Base-by-base conservation (phyloP, 2,888 invertebrate genomes). In the Cephus pygmeus region DNA sequence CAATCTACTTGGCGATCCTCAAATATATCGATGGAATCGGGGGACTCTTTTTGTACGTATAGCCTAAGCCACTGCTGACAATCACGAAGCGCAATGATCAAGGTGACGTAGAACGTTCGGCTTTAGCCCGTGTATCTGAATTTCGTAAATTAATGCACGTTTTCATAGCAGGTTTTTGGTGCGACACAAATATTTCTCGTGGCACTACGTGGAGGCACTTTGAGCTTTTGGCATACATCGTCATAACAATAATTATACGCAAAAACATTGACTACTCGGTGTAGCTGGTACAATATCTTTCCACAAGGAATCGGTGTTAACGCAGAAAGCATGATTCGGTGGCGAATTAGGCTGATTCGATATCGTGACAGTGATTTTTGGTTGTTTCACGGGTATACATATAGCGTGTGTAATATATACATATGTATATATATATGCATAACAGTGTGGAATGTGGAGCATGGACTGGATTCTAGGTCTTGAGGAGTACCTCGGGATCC, bases 401-500 rank as follows among this genome's bases (percentile, higher is more conserved):
- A 56, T 56, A 56, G 56, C 9, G 56, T 23, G 56, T 56, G 56
- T 56, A 1, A 56, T 56, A 6, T 40, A 40, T 15, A 40, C 6
- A 56, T 56, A 40, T 40, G 9, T 23, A 40, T 40, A 15, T 40
- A 12, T 36, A 36, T 35, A 11, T 15, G 15, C 4, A 36, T 56
- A 56, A 56, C 23, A 56, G 56, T 56, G 56, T 56, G 56, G 23
- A 56, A 56, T 4, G 56, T 56, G 56, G 56, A 56, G 9, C 15
- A 40, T 56, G 56, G 40, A 23, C 40, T 23, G 40, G 56, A 56
- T 23, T 56, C 0, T 56, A 56, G 56, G 56, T 23, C 6, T 71
- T 76, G 82, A 77, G 85, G 83, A 82, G 86, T 91, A 91, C 91
- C 91, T 91, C 91, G 87, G 91, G 87, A 83, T 91, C 91, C 91